Conservation (phyloP, 2,888 invertebrate genomes). For the Geotrupes spiniger region DNA sequence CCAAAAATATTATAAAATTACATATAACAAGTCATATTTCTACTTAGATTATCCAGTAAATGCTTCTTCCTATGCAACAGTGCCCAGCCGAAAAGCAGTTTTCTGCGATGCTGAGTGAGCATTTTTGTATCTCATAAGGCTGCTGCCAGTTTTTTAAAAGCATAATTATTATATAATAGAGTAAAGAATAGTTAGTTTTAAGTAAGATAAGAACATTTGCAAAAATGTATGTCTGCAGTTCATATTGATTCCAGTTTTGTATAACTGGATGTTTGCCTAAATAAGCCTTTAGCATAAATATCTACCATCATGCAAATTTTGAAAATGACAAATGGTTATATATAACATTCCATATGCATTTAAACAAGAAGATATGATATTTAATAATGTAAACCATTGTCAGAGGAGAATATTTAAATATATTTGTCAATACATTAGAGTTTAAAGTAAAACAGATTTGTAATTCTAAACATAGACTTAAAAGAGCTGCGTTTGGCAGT, state of each 20-base stretch:
- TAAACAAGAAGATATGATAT: conserved; percentile 24
- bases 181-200: conserved; percentile 31
- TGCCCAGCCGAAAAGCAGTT: conserved; percentile 36
- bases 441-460: conserved; percentile 42
- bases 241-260: conserved; percentile 45
- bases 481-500: conserved; percentile 46
- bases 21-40: conserved; percentile 26
- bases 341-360: conserved; percentile 44
- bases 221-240: conserved; percentile 40
- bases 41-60: conserved; percentile 32
- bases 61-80: conserved; percentile 45
- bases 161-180: conserved; percentile 31
- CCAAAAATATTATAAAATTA: conserved; percentile 15
- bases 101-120: conserved; percentile 37
- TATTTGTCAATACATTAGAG: conserved; percentile 47
- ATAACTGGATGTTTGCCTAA: conserved; percentile 48
- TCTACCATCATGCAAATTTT: conserved; percentile 22
- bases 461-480: conserved; percentile 45
- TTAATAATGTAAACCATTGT: conserved; percentile 21
- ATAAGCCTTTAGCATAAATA: conserved; percentile 47
- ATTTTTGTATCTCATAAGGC: conserved; percentile 43
- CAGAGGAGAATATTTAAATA: conserved; percentile 37
- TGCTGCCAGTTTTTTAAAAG: conserved; percentile 45
- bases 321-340: conserved; percentile 32
- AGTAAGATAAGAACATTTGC: conserved; percentile 45